Evolutionary conservation across 1,140 invertebrate genomes (phyloP).

Genomic region (Neodiprion virginianus): DNA sequence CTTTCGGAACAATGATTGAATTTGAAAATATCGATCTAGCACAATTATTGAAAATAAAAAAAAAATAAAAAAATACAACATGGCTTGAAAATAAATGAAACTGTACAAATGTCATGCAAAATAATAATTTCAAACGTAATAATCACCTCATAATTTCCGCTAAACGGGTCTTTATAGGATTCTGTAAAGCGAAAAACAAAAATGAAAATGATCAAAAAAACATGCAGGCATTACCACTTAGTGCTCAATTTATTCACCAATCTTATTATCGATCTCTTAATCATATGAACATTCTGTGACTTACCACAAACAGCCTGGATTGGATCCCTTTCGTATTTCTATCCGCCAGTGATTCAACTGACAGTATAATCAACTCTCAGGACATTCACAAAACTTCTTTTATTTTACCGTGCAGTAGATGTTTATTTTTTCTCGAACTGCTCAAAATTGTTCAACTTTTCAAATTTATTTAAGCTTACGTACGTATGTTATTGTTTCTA

Average conservation of each 20-base stretch:
- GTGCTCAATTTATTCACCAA: too few species aligned
- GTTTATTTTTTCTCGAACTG: too few species aligned
- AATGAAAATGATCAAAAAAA: not conserved
- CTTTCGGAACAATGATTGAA: not conserved
- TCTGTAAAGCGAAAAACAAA: not conserved
- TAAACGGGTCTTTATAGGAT: not conserved
- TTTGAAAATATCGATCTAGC: not conserved
- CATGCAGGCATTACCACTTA: too few species aligned
- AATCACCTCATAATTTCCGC: constrained; percentile 4
- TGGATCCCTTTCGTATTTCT: not conserved
- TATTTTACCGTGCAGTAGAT: too few species aligned
- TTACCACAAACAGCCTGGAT: not conserved
- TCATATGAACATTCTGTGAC: not conserved
- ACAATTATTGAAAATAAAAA: not conserved
- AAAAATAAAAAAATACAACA: not conserved
- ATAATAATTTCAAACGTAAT: not conserved
- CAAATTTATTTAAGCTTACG: too few species aligned
- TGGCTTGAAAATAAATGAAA: not conserved
- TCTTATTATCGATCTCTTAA: too few species aligned
- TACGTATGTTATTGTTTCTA: too few species aligned
- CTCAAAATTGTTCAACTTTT: too few species aligned
- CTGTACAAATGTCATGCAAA: not conserved
- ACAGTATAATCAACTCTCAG: too few species aligned
- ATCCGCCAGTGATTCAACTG: not conserved
- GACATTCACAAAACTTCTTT: too few species aligned